These are phyloP conservation scores for Aptenodytes patagonicus DNA, from an alignment of 2,113 vertebrate species.

Conservation along the genomic window DNA sequence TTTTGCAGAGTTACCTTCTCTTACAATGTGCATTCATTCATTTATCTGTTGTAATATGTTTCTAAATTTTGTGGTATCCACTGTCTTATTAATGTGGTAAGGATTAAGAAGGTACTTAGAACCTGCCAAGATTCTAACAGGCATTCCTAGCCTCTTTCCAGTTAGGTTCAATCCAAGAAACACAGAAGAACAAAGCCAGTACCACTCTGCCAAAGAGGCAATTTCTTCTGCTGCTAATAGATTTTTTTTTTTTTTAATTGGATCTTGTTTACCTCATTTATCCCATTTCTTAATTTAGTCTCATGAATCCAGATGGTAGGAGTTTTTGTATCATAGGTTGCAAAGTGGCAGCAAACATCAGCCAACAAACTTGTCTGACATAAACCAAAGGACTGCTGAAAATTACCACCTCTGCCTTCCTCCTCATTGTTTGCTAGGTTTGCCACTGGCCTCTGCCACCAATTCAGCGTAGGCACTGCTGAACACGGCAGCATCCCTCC, in stretches of 20 bases:
- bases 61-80: background rate
- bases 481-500: background rate
- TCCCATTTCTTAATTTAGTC: background rate
- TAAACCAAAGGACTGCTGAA: background rate
- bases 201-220: background rate
- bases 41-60: background rate
- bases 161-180: background rate
- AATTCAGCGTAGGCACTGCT: accelerated
- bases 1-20: background rate
- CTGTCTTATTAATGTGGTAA: background rate
- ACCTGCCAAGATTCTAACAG: background rate
- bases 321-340: accelerated
- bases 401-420: background rate
- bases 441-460: background rate
- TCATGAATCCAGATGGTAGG: background rate
- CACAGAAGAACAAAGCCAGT: background rate
- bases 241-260: background rate
- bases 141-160: background rate
- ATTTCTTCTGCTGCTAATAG: background rate
- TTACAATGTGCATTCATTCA: background rate
- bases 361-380: accelerated
- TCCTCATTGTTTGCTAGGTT: background rate
- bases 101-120: background rate
- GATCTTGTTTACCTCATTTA: background rate
- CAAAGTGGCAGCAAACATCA: background rate